phyloP scores from a whole-genome alignment of 2,888 invertebrate genomes.

The Hypselothyrea guttata region DNA sequence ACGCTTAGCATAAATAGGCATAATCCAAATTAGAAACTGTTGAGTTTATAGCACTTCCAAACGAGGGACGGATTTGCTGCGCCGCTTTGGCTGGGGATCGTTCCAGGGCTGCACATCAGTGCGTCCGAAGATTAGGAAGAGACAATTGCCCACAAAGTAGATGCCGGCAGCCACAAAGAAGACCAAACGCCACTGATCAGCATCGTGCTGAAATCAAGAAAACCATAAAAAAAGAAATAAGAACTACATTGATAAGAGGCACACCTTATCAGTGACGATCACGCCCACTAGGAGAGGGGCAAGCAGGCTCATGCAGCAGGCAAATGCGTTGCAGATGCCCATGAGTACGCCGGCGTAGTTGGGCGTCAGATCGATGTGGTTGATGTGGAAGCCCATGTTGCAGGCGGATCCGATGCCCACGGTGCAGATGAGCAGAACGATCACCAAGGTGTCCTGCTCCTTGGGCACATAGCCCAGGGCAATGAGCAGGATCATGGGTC shows the following conservation, averaged over 20 bases:
- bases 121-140: conserved; percentile 87
- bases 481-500: conserved; percentile 84
- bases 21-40: not conserved
- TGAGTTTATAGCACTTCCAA: no score
- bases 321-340: conserved; percentile 87
- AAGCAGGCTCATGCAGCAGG: conserved; percentile 86
- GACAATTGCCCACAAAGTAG: conserved; percentile 87
- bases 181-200: conserved; percentile 87
- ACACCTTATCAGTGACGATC: conserved; percentile 84
- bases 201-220: conserved; percentile 84
- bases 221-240: not conserved
- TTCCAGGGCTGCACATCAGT: conserved; percentile 88
- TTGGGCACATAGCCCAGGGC: conserved; percentile 83
- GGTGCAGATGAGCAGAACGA: conserved; percentile 84
- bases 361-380: conserved; percentile 87
- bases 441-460: conserved; percentile 81
- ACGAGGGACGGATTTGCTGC: conserved; percentile 44
- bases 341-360: conserved; percentile 87
- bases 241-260: no score
- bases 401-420: conserved; percentile 85
- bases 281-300: conserved; percentile 85
- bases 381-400: conserved; percentile 85
- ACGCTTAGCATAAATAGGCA: not conserved
- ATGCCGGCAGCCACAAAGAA: conserved; percentile 88
- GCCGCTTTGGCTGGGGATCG: conserved; percentile 78